These are phyloP conservation scores for Illadopsis cleaveri DNA, from an alignment of 2,113 vertebrate species.

Conservation along the genomic window DNA sequence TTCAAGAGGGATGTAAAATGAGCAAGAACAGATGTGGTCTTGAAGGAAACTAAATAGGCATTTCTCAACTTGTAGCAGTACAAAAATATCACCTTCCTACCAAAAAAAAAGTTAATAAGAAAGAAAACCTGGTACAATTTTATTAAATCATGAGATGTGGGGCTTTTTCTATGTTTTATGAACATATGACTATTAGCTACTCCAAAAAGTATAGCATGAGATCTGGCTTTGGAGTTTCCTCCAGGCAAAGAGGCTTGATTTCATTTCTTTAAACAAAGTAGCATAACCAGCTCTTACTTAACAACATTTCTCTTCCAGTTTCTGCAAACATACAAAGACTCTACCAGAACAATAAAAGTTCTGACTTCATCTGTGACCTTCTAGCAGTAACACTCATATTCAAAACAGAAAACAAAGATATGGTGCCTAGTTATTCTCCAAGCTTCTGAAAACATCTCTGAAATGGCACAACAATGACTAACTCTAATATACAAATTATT, in stretches of 20 bases:
- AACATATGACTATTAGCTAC: neutral
- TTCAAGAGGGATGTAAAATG: neutral
- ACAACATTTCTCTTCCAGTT: neutral
- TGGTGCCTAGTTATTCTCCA: neutral
- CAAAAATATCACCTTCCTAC: neutral
- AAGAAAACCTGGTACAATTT: neutral
- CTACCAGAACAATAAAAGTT: neutral
- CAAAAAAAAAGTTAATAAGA: neutral
- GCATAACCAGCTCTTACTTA: neutral
- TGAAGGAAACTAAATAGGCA: neutral
- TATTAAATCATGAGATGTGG: neutral
- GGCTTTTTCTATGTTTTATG: neutral
- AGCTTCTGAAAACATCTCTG: neutral
- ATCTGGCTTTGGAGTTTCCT: neutral
- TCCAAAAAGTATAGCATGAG: neutral
- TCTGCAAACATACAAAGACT: neutral
- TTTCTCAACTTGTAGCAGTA: neutral
- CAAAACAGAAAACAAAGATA: neutral
- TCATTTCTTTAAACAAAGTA: neutral
- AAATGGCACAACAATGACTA: neutral
- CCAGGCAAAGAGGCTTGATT: neutral
- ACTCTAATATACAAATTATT: neutral
- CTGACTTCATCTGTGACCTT: neutral
- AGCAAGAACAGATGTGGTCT: neutral
- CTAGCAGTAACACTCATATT: neutral